A percentile compares a stretch with the other conserved stretches of the same genome.
These are phyloP conservation scores for Hybos culiciformis DNA, from an alignment of 2,888 invertebrate genomes.

Conservation along the genomic window DNA sequence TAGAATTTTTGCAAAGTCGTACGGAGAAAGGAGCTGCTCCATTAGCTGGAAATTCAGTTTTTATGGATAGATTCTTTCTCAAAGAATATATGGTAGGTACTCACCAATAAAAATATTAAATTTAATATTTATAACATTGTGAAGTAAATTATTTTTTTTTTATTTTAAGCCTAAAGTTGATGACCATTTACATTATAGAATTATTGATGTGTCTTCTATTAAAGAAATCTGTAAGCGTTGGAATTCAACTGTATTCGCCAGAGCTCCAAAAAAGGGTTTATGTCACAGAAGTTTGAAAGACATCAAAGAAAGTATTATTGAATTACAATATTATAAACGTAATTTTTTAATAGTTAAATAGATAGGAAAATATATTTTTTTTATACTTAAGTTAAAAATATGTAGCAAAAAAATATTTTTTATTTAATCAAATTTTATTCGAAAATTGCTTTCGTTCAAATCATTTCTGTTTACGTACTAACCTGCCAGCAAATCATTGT, in stretches of 20 bases:
- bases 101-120: no score
- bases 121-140: no score
- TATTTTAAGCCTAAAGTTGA: constrained; percentile 61
- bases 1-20: constrained; percentile 47
- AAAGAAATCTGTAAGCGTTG: constrained; percentile 75
- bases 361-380: no score
- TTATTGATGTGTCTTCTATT: constrained; percentile 82
- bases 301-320: constrained; percentile 71
- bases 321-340: constrained; percentile 68
- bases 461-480: no score
- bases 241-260: constrained; percentile 47
- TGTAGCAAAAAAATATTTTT: no score
- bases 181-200: constrained; percentile 75
- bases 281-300: constrained; percentile 66
- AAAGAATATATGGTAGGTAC: constrained; percentile 70
- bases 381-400: no score
- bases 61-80: constrained; percentile 75
- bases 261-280: constrained; percentile 47
- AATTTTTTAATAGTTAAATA: no score
- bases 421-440: no score
- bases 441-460: no score
- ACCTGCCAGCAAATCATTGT: no score
- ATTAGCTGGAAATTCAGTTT: constrained; percentile 77
- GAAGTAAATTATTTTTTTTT: no score
- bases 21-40: constrained; percentile 48